Conservation (phyloP, 2,113 vertebrate species). For the Hypanus sabinus region DNA sequence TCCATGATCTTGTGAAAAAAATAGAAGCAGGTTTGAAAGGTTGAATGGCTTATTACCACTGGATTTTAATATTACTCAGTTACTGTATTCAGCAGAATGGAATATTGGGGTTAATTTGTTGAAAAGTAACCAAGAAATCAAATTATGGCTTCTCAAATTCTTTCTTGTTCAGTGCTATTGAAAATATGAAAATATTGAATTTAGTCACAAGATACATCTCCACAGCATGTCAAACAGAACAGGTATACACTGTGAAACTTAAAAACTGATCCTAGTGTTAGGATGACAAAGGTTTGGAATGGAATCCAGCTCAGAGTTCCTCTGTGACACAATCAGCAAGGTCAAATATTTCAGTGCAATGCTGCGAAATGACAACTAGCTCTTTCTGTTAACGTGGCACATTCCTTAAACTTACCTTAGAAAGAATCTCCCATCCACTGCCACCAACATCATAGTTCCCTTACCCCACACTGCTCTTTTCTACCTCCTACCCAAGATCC, state of each 20-base stretch:
- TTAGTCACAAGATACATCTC: not conserved
- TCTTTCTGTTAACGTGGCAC: not conserved
- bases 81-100: not conserved
- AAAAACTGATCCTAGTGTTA: not conserved
- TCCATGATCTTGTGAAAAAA: too few species aligned
- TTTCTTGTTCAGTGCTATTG: not conserved
- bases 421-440: too few species aligned
- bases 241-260: not conserved
- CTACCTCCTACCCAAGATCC: too few species aligned
- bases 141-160: not conserved
- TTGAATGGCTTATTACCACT: too few species aligned
- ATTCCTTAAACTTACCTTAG: not conserved
- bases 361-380: not conserved
- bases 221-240: not conserved
- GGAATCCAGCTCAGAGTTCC: constrained; percentile 20
- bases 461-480: too few species aligned
- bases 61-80: too few species aligned
- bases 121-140: not conserved
- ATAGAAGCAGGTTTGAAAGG: too few species aligned
- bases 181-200: not conserved
- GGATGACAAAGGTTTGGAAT: constrained; percentile 24
- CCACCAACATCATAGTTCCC: too few species aligned
- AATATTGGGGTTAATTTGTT: not conserved
- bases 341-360: not conserved
- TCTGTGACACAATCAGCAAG: not conserved